Conservation (phyloP, 2,113 vertebrate species). For the Myrmecobius fasciatus region DNA sequence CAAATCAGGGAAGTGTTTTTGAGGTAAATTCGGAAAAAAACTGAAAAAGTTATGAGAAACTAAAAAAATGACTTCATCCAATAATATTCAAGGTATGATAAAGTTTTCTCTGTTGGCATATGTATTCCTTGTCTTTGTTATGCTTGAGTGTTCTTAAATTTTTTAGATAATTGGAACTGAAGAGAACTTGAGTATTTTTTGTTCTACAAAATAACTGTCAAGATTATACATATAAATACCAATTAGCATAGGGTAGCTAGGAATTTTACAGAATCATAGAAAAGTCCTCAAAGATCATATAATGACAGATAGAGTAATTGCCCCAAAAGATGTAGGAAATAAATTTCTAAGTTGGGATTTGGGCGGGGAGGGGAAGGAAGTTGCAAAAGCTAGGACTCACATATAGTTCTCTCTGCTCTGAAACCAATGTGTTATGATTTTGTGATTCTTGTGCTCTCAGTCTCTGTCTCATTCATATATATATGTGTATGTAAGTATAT, state of each 20-base stretch:
- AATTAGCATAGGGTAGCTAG: background rate
- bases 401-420: background rate
- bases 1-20: constrained; percentile 40
- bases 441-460: background rate
- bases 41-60: background rate
- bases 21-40: constrained; percentile 17
- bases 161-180: background rate
- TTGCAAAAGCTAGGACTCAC: background rate
- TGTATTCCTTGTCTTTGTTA: constrained; percentile 35
- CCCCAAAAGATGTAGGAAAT: background rate
- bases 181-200: background rate
- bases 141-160: background rate
- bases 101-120: background rate
- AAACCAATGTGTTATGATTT: background rate
- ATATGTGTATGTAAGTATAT: too few species aligned
- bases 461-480: background rate
- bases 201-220: background rate
- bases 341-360: background rate
- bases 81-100: background rate
- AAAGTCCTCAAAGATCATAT: background rate
- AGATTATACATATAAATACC: background rate
- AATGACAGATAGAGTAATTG: background rate
- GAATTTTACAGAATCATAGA: background rate
- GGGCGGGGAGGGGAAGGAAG: too few species aligned
- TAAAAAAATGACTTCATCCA: background rate